Conservation (phyloP, 2,113 vertebrate species). For the Macquaria australasica region DNA sequence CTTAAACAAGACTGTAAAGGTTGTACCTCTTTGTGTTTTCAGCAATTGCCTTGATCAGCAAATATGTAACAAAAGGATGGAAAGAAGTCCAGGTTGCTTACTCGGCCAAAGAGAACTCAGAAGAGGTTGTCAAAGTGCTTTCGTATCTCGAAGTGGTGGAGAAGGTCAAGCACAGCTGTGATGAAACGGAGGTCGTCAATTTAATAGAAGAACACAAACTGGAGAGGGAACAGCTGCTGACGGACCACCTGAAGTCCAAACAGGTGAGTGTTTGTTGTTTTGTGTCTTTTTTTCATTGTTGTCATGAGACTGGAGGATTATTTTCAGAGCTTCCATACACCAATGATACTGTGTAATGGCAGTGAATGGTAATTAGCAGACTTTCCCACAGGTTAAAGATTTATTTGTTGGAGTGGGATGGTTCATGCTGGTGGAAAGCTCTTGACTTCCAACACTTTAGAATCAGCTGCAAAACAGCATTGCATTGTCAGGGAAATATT, state of each 20-base stretch:
- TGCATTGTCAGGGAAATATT: not conserved
- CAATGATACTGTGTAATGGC: not conserved
- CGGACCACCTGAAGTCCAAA: constrained; percentile 92
- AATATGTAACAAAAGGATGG: constrained; percentile 96
- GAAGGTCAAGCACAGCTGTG: constrained; percentile 90
- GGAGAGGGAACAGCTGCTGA: constrained; percentile 91
- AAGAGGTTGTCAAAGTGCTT: constrained; percentile 89
- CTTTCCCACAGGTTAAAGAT: not conserved
- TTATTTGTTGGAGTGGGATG: not conserved
- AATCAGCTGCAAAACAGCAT: not conserved
- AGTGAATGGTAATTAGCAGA: not conserved
- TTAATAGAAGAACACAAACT: constrained; percentile 93
- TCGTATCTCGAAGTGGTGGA: constrained; percentile 94
- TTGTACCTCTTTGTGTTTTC: constrained; percentile 59
- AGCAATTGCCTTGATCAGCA: constrained; percentile 92
- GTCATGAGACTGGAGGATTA: not conserved
- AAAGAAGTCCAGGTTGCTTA: constrained; percentile 91
- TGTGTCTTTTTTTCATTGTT: not conserved
- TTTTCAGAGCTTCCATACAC: not conserved
- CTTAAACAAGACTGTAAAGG: not conserved
- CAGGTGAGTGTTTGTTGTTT: constrained; percentile 83
- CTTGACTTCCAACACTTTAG: not conserved
- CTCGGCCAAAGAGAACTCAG: constrained; percentile 88
- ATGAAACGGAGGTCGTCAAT: constrained; percentile 91
- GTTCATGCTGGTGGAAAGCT: not conserved